These are phyloP conservation scores for Odontocolon sp. DNA, from an alignment of 2,888 invertebrate species.

Conservation along the genomic window DNA sequence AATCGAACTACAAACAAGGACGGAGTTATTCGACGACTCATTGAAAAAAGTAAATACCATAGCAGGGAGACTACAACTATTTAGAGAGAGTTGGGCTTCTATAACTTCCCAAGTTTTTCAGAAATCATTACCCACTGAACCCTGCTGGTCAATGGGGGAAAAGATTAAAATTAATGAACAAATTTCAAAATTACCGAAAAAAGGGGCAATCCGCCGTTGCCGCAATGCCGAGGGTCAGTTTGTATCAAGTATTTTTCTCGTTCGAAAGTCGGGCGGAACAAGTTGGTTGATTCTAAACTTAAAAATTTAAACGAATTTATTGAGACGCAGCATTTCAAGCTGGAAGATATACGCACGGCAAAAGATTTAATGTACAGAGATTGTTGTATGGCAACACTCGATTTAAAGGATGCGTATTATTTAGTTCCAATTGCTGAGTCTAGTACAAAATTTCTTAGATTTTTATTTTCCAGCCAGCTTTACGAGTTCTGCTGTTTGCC, in stretches of 20 bases:
- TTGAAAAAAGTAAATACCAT: conserved; percentile 23
- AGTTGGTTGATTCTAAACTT: conserved; percentile 65
- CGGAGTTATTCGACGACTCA: not conserved
- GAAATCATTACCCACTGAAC: conserved; percentile 22
- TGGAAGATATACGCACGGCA: conserved; percentile 64
- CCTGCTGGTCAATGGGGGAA: conserved; percentile 23
- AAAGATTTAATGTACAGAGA: not conserved
- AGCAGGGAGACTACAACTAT: conserved; percentile 36
- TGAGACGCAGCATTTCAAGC: conserved; percentile 64
- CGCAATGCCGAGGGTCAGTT: conserved; percentile 51
- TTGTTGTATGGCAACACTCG: conserved; percentile 24
- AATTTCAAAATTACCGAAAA: conserved; percentile 30
- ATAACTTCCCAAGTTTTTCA: conserved; percentile 34
- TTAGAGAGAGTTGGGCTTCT: conserved; percentile 16
- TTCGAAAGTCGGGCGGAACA: conserved; percentile 60
- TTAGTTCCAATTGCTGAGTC: conserved; percentile 16
- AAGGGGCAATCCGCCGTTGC: conserved; percentile 40
- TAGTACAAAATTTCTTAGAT: conserved; percentile 43
- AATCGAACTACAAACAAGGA: not conserved
- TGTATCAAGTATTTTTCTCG: conserved; percentile 60
- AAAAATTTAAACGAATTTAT: conserved; percentile 65
- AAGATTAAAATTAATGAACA: not conserved
- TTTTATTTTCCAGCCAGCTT: too few relatives aligned
- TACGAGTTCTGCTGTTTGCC: too few relatives aligned
- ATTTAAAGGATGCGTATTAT: conserved; percentile 50